phyloP scores from a whole-genome alignment of 2,888 invertebrate species.

The Stenchaetothrips biformis region DNA sequence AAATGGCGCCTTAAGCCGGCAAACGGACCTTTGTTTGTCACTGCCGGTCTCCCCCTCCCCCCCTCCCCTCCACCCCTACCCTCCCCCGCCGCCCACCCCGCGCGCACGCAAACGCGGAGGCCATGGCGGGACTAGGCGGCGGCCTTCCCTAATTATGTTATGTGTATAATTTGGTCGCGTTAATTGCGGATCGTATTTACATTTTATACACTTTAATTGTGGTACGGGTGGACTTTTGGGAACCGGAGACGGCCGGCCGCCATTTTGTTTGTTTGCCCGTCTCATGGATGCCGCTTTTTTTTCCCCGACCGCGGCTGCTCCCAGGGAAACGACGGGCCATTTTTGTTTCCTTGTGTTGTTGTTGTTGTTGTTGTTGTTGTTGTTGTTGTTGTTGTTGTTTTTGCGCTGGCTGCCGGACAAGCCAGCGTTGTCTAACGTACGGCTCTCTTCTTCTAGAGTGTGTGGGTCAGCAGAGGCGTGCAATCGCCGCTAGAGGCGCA shows the following conservation, averaged over 20 bases:
- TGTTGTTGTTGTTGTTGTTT: too few relatives aligned
- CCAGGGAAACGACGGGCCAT: not conserved
- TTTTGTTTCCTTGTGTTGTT: not conserved
- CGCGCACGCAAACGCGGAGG: not conserved
- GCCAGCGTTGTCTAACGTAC: too few relatives aligned
- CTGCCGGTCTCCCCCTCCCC: not conserved
- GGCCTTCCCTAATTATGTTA: conserved; percentile 12
- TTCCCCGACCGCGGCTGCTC: not conserved
- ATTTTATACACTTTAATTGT: conserved; percentile 20
- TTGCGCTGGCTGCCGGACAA: too few relatives aligned
- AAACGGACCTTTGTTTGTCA: not conserved
- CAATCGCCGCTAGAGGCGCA: too few relatives aligned
- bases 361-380: not conserved
- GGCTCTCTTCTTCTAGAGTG: too few relatives aligned
- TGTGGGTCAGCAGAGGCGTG: too few relatives aligned
- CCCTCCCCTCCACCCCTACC: not conserved
- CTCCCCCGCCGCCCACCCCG: not conserved
- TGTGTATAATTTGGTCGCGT: conserved; percentile 11
- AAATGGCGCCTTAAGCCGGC: too few relatives aligned
- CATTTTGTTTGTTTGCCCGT: conserved; percentile 17
- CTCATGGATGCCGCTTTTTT: not conserved
- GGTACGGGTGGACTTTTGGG: not conserved
- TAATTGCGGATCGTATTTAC: conserved; percentile 25
- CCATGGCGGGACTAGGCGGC: not conserved
- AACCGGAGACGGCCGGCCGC: not conserved